Evolutionary conservation across 2,113 vertebrate genomes (phyloP), one percentile per base, ranked within the genome.

Genomic region (Nibea albiflora): DNA sequence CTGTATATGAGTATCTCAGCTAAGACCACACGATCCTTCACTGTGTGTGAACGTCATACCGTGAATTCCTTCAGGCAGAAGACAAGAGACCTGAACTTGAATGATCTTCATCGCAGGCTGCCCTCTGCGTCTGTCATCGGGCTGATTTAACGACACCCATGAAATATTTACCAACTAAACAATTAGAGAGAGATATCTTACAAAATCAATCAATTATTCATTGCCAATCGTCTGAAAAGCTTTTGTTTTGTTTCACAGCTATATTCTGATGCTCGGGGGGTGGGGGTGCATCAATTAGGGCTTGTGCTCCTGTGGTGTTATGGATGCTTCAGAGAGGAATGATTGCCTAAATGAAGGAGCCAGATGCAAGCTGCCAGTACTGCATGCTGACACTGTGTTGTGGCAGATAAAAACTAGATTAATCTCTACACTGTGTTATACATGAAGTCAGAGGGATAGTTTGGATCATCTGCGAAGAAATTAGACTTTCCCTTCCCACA

Each of bases 141-240:
- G 60, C 72, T 73, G 85, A 90, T 85, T 91, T 92, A 91, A 94
- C 73, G 74, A 83, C 85, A 76, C 62, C 79, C 90, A 94, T 94
- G 65, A 94, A 94, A 94, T 93, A 93, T 95, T 93, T 86, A 95
- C 85, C 82, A 88, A 91, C 87, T 71, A 92, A 95, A 94, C 92
- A 92, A 94, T 94, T 93, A 93, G 91, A 91, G 88, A 88, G 85
- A 85, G 67, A 90, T 90, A 92, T 93, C 92, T 92, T 91, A 92
- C 89, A 85, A 92, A 90, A 90, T 91, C 73, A 73, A 90, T 93
- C 53, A 93, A 94, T 92, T 91, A 93, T 94, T 94, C 87, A 93
- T 88, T 35, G 76, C 12, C 80, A 81, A 88, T 84, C n/a, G 68
- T 87, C 87, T 90, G 87, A 86, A 90, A 88, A 85, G 85, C 75